phyloP scores from a whole-genome alignment of 2,888 invertebrate species.

The Microchrysa polita region DNA sequence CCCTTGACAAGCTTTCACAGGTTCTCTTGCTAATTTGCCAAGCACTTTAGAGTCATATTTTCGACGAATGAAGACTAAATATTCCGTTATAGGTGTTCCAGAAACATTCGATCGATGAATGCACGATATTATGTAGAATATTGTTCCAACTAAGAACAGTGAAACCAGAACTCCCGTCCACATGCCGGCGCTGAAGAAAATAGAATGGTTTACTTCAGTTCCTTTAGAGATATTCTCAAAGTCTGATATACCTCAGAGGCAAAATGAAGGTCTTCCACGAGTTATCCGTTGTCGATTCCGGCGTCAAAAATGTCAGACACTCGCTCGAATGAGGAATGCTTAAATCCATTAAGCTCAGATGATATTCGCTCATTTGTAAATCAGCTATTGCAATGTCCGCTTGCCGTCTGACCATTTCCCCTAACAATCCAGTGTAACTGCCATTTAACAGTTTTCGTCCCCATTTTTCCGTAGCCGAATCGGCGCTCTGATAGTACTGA shows the following conservation, averaged over 20 bases:
- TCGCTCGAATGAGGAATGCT: conserved; percentile 82
- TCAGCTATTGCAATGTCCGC: conserved; percentile 82
- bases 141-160: conserved; percentile 71
- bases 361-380: conserved; percentile 76
- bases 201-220: no score
- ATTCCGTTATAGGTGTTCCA: neutral
- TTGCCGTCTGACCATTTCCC: conserved; percentile 73
- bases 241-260: conserved; percentile 73
- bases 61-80: neutral
- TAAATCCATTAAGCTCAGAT: conserved; percentile 76
- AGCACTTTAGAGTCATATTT: neutral
- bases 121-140: conserved; percentile 74
- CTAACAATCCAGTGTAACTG: conserved; percentile 76
- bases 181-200: conserved; percentile 70
- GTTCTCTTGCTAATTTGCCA: neutral
- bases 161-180: conserved; percentile 79
- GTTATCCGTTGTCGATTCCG: conserved; percentile 81
- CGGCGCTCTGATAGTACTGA: conserved; percentile 72
- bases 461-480: conserved; percentile 74
- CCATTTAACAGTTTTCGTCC: conserved; percentile 72
- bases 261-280: conserved; percentile 85
- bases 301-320: conserved; percentile 85
- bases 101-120: conserved; percentile 52
- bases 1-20: neutral
- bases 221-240: no score